These are phyloP conservation scores for Sclerurus mexicanus DNA, from an alignment of 2,113 vertebrate genomes.

Conservation along the genomic window DNA sequence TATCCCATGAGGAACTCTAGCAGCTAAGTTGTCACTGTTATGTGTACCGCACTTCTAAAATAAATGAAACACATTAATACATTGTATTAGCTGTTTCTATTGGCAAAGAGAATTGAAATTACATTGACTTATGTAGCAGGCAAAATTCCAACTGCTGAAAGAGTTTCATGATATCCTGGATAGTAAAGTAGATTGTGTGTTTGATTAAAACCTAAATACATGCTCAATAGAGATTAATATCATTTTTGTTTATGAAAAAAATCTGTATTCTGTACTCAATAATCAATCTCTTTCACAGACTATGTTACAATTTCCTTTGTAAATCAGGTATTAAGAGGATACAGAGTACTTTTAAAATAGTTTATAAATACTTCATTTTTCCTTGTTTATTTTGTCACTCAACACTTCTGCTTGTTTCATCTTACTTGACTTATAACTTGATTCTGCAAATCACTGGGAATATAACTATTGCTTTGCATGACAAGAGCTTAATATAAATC, in stretches of 20 bases:
- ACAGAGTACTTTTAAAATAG: background rate
- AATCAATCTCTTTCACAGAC: background rate
- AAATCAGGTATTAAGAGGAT: background rate
- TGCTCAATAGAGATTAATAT: background rate
- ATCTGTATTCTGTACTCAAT: background rate
- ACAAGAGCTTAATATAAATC: background rate
- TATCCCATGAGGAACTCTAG: background rate
- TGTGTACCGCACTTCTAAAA: background rate
- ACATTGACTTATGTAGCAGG: background rate
- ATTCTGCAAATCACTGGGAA: background rate
- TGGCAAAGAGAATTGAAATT: background rate
- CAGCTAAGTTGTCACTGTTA: background rate
- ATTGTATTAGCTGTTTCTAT: background rate
- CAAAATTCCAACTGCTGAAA: background rate
- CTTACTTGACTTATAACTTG: background rate
- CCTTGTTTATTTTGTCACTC: background rate
- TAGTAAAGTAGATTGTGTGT: background rate
- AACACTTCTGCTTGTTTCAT: background rate
- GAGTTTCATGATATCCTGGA: background rate
- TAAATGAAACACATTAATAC: background rate
- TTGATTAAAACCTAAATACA: background rate
- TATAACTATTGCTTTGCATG: background rate
- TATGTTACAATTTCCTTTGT: background rate
- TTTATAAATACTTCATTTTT: background rate
- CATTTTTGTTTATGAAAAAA: background rate